Conservation (phyloP, 2,113 vertebrate genomes). For the Lota lota region DNA sequence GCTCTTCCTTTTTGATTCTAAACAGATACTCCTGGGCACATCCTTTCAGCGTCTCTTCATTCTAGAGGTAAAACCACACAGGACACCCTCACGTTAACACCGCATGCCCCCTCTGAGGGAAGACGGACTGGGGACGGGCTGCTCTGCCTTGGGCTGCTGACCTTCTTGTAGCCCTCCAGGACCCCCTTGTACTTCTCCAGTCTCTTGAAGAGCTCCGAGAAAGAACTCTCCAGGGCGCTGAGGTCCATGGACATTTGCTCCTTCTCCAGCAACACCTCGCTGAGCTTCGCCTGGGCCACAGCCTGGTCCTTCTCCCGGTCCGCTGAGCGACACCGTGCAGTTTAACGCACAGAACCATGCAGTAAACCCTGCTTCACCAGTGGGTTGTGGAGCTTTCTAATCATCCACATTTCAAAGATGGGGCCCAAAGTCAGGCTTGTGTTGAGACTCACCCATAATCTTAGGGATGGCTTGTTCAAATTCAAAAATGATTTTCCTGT, state of each 20-base stretch:
- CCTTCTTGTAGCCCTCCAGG: slow-evolving; percentile 84
- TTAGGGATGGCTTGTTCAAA: not conserved
- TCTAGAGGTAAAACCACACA: slow-evolving; percentile 61
- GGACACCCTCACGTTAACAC: not conserved
- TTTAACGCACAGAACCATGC: not conserved
- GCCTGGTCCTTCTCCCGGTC: slow-evolving; percentile 79
- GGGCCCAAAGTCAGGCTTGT: not conserved
- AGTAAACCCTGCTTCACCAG: not conserved
- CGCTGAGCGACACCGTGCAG: slow-evolving; percentile 51
- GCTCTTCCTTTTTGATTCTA: slow-evolving; percentile 82
- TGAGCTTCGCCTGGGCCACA: slow-evolving; percentile 64
- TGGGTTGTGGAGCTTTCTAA: not conserved
- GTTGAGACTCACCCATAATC: not conserved
- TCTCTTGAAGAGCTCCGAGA: slow-evolving; percentile 87
- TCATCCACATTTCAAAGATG: not conserved
- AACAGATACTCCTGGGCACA: slow-evolving; percentile 80
- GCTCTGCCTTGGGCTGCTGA: slow-evolving; percentile 21
- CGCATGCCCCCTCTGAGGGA: not conserved
- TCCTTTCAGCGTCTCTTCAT: slow-evolving; percentile 86
- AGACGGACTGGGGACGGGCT: not conserved
- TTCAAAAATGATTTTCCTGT: not conserved
- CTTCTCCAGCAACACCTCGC: slow-evolving; percentile 75
- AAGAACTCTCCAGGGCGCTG: slow-evolving; percentile 82
- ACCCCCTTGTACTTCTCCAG: slow-evolving; percentile 88
- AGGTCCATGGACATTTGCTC: slow-evolving; percentile 81